Evolutionary conservation across 2,888 invertebrate species (phyloP).

Genomic region (Laothoe populi): DNA sequence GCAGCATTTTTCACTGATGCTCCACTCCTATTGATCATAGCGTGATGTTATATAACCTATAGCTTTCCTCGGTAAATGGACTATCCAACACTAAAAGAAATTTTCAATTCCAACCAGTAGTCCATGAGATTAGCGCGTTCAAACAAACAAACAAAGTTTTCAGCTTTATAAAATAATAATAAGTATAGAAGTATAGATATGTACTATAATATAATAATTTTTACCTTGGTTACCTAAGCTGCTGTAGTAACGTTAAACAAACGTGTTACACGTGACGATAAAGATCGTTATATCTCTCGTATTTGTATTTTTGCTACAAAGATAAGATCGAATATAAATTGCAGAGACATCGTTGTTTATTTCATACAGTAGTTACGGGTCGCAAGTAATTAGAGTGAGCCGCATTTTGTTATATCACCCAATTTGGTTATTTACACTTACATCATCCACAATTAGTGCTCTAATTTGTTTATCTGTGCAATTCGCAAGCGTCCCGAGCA

Average conservation of each 20-base stretch:
- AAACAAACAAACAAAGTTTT: too few relatives aligned
- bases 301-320: slow-evolving; percentile 26
- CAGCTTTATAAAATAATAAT: too few relatives aligned
- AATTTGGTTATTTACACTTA: slow-evolving; percentile 21
- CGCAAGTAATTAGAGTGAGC: background rate
- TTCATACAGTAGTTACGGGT: background rate
- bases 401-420: slow-evolving; percentile 1
- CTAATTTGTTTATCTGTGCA: slow-evolving; percentile 32
- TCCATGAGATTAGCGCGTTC: too few relatives aligned
- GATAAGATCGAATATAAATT: slow-evolving; percentile 21
- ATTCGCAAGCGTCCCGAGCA: slow-evolving; percentile 46
- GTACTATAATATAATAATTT: too few relatives aligned
- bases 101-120: too few relatives aligned
- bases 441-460: slow-evolving; percentile 26
- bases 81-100: too few relatives aligned
- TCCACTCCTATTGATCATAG: too few relatives aligned
- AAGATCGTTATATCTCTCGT: slow-evolving; percentile 23
- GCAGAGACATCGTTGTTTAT: background rate
- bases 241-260: background rate
- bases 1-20: too few relatives aligned
- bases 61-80: too few relatives aligned
- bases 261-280: slow-evolving; percentile 10
- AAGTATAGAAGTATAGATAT: too few relatives aligned
- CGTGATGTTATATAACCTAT: too few relatives aligned
- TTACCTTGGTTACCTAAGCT: slow-evolving; percentile 7